Conservation (phyloP, 2,113 vertebrate species). For the Bagarius yarrelli region DNA sequence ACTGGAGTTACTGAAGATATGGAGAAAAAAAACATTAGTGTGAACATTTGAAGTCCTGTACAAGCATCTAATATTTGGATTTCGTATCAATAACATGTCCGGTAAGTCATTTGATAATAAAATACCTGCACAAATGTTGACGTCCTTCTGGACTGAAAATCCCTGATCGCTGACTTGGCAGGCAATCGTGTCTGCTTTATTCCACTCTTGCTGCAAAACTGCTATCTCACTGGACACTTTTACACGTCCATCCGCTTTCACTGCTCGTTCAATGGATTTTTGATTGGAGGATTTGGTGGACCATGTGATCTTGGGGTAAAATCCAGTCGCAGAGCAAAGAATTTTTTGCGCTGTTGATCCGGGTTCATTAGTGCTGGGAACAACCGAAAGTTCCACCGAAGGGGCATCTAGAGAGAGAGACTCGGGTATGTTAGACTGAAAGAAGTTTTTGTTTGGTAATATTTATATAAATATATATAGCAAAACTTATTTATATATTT, state of each 20-base stretch:
- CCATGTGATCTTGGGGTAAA: constrained; percentile 67
- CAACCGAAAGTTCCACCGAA: constrained; percentile 56
- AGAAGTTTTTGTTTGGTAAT: neutral
- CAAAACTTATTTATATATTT: too few relatives aligned
- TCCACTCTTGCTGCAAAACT: constrained; percentile 57
- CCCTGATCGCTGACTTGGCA: constrained; percentile 60
- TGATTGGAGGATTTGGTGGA: neutral
- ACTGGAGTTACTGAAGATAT: constrained; percentile 56
- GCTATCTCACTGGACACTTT: constrained; percentile 57
- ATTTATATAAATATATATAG: too few relatives aligned
- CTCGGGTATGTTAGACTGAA: neutral
- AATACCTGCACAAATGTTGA: constrained; percentile 67
- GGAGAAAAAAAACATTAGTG: neutral
- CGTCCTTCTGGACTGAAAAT: neutral
- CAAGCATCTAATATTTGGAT: neutral
- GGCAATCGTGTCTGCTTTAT: constrained; percentile 47
- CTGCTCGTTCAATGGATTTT: neutral
- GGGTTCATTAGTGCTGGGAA: constrained; percentile 14
- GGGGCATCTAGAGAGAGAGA: constrained; percentile 50
- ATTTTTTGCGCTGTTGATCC: constrained; percentile 50
- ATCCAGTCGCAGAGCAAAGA: constrained; percentile 57
- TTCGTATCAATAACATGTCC: neutral
- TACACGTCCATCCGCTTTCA: constrained; percentile 54
- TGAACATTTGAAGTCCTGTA: neutral
- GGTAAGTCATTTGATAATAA: neutral